Evolutionary conservation across 2,888 invertebrate species (phyloP).

Genomic region (Brassicogethes aeneus): DNA sequence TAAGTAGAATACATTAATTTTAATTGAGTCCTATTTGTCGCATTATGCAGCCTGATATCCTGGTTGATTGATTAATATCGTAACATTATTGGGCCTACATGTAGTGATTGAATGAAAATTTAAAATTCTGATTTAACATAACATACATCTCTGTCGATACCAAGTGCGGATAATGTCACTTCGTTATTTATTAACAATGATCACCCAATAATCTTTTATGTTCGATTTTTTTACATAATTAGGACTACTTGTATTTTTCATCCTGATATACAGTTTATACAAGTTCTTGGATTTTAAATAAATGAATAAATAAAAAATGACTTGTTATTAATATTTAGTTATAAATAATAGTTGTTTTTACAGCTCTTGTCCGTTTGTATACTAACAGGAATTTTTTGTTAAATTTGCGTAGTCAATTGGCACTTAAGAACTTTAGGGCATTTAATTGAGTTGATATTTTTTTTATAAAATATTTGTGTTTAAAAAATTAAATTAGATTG

Average conservation of each 20-base stretch:
- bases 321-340: too few species aligned
- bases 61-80: constrained; percentile 20
- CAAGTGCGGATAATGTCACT: constrained; percentile 18
- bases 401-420: too few species aligned
- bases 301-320: too few species aligned
- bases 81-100: constrained; percentile 12
- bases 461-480: too few species aligned
- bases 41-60: constrained; percentile 18
- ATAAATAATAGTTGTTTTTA: too few species aligned
- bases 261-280: too few species aligned
- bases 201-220: background rate
- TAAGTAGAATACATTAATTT: constrained; percentile 23
- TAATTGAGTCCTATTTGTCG: constrained; percentile 22
- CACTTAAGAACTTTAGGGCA: too few species aligned
- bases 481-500: too few species aligned
- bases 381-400: too few species aligned
- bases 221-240: background rate
- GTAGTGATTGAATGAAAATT: constrained; percentile 12
- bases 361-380: too few species aligned
- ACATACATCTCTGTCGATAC: constrained; percentile 12
- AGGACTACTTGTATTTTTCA: background rate
- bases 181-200: constrained; percentile 2
- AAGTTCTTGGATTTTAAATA: too few species aligned
- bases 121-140: constrained; percentile 14
- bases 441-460: too few species aligned